These are phyloP conservation scores for Hyles vespertilio DNA, from an alignment of 1,140 invertebrate genomes.

Conservation along the genomic window DNA sequence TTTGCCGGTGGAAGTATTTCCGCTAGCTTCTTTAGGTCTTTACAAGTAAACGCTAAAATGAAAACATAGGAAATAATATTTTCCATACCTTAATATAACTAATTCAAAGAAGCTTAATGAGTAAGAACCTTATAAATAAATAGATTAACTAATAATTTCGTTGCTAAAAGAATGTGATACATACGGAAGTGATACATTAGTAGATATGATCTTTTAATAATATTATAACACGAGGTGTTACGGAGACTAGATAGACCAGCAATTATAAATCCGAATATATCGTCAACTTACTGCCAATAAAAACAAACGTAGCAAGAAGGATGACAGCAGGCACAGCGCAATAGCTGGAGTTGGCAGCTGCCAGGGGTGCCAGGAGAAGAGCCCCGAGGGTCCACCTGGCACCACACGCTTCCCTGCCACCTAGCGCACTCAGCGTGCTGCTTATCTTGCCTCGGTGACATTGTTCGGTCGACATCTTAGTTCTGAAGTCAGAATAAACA, in stretches of 20 bases:
- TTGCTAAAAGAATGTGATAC: too few relatives aligned
- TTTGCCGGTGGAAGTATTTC: conserved; percentile 57
- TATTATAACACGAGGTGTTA: too few relatives aligned
- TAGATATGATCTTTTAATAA: too few relatives aligned
- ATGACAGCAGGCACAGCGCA: conserved; percentile 57
- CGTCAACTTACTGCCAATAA: conserved; percentile 49
- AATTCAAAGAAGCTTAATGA: too few relatives aligned
- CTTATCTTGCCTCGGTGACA: conserved; percentile 36
- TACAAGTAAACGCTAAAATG: conserved; percentile 55
- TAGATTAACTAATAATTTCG: too few relatives aligned
- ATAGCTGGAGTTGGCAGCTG: conserved; percentile 62
- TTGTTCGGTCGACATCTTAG: conserved; percentile 34
- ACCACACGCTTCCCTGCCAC: conserved; percentile 54
- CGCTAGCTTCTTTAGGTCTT: conserved; percentile 54
- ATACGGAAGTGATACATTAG: too few relatives aligned
- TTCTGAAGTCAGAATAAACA: conserved; percentile 13
- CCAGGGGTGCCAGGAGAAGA: conserved; percentile 54
- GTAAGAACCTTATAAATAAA: too few relatives aligned
- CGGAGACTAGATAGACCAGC: too few relatives aligned
- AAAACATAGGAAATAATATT: too few relatives aligned
- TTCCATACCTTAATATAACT: too few relatives aligned
- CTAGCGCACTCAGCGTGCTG: conserved; percentile 36
- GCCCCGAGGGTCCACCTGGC: conserved; percentile 62
- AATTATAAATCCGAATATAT: background rate
- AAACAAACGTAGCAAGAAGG: conserved; percentile 40